Conservation (phyloP, 2,113 vertebrate species). For the Serilophus lunatus region DNA sequence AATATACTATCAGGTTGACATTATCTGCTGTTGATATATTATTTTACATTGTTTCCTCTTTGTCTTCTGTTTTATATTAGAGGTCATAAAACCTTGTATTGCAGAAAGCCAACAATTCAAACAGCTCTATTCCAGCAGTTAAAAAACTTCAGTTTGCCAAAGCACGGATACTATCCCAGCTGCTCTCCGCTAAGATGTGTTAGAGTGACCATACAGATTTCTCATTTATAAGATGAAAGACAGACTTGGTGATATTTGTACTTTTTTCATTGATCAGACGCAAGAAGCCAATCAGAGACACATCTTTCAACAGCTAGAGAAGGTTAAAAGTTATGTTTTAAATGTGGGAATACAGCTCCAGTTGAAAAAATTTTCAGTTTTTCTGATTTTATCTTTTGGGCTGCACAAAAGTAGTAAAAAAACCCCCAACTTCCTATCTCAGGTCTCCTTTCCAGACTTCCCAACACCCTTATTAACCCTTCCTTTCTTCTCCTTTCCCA, state of each 20-base stretch:
- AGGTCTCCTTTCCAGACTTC: background rate
- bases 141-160: background rate
- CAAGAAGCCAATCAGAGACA: background rate
- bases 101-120: constrained; percentile 36
- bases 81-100: constrained; percentile 34
- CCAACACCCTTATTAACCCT: background rate
- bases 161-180: constrained; percentile 33
- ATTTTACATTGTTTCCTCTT: constrained; percentile 22
- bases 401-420: background rate
- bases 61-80: constrained; percentile 47
- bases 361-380: background rate
- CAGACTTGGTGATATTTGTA: constrained; percentile 32
- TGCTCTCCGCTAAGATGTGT: constrained; percentile 22
- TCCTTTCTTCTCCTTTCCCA: background rate
- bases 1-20: background rate
- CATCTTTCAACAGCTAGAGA: constrained; percentile 14
- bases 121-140: background rate
- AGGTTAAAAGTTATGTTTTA: constrained; percentile 13
- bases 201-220: constrained; percentile 17
- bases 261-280: constrained; percentile 19
- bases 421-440: background rate
- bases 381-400: background rate
- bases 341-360: background rate
- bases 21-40: background rate
- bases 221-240: constrained; percentile 42